A percentile compares a stretch with the other conserved stretches of the same genome.
These are phyloP conservation scores for Callionymus lyra DNA, from an alignment of 2,113 vertebrate genomes.

Conservation along the genomic window DNA sequence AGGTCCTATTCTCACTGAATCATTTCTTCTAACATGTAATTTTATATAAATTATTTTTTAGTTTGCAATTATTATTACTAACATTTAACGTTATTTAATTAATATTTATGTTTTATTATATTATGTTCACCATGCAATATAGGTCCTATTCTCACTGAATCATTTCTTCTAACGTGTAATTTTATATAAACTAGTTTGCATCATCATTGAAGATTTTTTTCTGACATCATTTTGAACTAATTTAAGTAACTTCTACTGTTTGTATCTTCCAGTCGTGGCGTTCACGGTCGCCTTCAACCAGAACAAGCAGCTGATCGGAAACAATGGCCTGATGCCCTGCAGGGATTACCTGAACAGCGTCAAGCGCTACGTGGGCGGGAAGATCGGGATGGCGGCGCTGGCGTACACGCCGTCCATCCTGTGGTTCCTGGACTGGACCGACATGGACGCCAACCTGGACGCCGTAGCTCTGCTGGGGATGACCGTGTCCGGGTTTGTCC, in stretches of 20 bases:
- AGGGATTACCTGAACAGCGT: constrained; percentile 71
- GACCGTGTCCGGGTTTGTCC: constrained; percentile 68
- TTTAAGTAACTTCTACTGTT: not conserved
- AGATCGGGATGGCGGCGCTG: constrained; percentile 63
- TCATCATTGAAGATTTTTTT: not conserved
- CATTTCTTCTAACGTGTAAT: no score
- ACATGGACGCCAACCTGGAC: constrained; percentile 81
- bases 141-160: no score
- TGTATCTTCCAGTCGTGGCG: constrained; percentile 71
- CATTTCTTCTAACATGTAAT: no score
- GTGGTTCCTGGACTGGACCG: constrained; percentile 84
- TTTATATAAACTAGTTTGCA: no score
- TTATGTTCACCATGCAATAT: no score
- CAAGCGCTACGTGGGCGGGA: constrained; percentile 75
- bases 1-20: no score
- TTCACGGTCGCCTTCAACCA: constrained; percentile 83
- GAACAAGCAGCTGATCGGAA: constrained; percentile 90
- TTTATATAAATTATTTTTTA: no score
- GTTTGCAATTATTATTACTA: no score
- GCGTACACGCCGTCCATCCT: constrained; percentile 75
- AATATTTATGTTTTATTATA: no score
- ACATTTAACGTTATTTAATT: no score
- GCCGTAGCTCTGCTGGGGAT: constrained; percentile 72
- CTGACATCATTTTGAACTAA: not conserved
- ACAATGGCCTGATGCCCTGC: constrained; percentile 78